Percentiles rank a stretch among this genome's conserved stretches.
Evolutionary conservation across 1,140 invertebrate genomes (phyloP).

Genomic region (Drosophila ananassae): DNA sequence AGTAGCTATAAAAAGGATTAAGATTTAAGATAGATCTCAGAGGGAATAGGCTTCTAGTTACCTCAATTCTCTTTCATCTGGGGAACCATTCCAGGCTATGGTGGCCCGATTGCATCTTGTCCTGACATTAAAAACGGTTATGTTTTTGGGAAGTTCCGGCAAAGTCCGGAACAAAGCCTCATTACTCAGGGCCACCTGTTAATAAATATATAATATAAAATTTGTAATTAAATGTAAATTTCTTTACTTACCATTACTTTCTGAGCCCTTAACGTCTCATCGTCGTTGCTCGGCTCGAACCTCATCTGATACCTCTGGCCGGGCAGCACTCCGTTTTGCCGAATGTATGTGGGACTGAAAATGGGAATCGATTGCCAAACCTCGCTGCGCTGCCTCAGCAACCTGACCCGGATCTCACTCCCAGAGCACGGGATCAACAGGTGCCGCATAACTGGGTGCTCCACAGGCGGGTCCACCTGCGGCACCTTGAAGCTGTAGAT

Average conservation of each 20-base stretch:
- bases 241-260: conserved; percentile 72
- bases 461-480: conserved; percentile 19
- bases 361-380: conserved; percentile 57
- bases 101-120: conserved; percentile 69
- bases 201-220: too few relatives aligned
- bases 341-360: conserved; percentile 74
- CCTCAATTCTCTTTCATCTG: conserved; percentile 74
- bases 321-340: conserved; percentile 49
- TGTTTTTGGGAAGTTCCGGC: conserved; percentile 73
- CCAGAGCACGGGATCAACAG: conserved; percentile 74
- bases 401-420: conserved; percentile 70
- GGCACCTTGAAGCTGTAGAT: conserved; percentile 82
- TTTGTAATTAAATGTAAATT: too few relatives aligned
- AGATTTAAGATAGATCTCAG: not conserved
- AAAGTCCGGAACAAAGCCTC: conserved; percentile 62
- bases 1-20: conserved; percentile 55
- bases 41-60: conserved; percentile 7
- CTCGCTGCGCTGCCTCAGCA: conserved; percentile 54
- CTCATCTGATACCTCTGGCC: conserved; percentile 73
- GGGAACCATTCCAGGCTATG: conserved; percentile 81
- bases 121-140: conserved; percentile 72
- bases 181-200: conserved; percentile 71
- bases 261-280: conserved; percentile 74
- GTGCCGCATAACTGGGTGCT: conserved; percentile 58
- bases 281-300: conserved; percentile 77